Conservation (phyloP, 92 coral and sea anemone species). For the Isaurus tuberculatus region DNA sequence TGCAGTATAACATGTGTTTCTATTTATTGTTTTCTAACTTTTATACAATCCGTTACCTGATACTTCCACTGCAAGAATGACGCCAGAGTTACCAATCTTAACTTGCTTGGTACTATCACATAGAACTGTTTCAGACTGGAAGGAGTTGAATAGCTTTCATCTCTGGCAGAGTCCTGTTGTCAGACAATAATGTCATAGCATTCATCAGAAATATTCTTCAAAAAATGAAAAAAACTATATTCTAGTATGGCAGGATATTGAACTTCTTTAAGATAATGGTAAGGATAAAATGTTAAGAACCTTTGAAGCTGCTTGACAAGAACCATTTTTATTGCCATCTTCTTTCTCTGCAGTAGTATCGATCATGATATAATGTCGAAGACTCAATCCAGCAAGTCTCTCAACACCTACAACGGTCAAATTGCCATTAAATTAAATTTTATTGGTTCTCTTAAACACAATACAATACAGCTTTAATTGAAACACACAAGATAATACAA, state of each 20-base stretch:
- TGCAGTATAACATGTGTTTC: no score
- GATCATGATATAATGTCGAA: slow-evolving; percentile 74
- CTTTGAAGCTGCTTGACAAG: neutral
- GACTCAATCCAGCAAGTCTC: slow-evolving; percentile 75
- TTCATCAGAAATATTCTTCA: neutral
- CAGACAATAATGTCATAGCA: neutral
- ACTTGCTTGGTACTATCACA: slow-evolving; percentile 88
- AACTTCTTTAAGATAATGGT: neutral
- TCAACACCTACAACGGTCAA: slow-evolving; percentile 73
- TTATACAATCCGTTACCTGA: slow-evolving; percentile 37
- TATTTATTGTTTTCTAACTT: no score
- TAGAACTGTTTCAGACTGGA: slow-evolving; percentile 83
- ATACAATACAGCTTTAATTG: no score
- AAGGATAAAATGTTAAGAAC: neutral
- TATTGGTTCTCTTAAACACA: no score
- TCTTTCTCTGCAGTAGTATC: slow-evolving; percentile 66
- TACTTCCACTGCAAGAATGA: slow-evolving; percentile 76
- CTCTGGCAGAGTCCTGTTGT: slow-evolving; percentile 16
- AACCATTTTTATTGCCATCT: neutral
- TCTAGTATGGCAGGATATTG: neutral
- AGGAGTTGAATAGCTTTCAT: slow-evolving; percentile 69
- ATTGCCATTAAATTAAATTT: no score
- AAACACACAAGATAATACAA: no score
- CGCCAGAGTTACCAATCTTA: slow-evolving; percentile 90
- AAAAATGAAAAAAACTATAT: no score